phyloP scores from a whole-genome alignment of 2,888 invertebrate genomes.

The Nezara viridula region DNA sequence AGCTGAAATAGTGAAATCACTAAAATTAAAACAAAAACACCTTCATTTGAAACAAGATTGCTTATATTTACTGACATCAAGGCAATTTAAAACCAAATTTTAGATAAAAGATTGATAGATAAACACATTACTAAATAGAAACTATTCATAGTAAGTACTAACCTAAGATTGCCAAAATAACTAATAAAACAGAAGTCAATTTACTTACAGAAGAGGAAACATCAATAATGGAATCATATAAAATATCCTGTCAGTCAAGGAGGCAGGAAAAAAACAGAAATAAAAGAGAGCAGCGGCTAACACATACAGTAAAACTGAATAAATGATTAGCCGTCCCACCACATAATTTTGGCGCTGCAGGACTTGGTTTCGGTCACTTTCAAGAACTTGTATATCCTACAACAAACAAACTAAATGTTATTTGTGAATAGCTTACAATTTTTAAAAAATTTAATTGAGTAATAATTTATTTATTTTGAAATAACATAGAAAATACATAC shows the following conservation, averaged over 20 bases:
- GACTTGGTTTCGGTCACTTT: constrained; percentile 83
- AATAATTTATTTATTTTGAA: not conserved
- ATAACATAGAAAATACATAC: not conserved
- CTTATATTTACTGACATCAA: too few species aligned
- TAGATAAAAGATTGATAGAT: too few species aligned
- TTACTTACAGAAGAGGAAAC: constrained; percentile 86
- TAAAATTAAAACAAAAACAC: too few species aligned
- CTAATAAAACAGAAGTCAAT: not conserved
- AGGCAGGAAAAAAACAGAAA: constrained; percentile 84
- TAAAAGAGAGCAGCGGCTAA: constrained; percentile 72
- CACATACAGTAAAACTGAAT: constrained; percentile 71
- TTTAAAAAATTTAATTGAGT: constrained; percentile 42
- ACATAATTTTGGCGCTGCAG: constrained; percentile 86
- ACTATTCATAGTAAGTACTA: too few species aligned
- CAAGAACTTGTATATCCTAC: constrained; percentile 83
- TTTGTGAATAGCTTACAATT: constrained; percentile 52
- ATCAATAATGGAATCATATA: constrained; percentile 84
- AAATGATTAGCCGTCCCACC: constrained; percentile 81
- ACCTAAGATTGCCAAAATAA: not conserved
- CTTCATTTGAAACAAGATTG: too few species aligned
- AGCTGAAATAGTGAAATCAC: too few species aligned
- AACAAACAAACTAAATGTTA: constrained; percentile 62
- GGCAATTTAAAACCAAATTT: too few species aligned
- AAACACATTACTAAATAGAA: too few species aligned
- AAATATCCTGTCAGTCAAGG: constrained; percentile 80